Evolutionary conservation across 2,888 invertebrate genomes (phyloP).

Genomic region (Eupithecia subumbrata): DNA sequence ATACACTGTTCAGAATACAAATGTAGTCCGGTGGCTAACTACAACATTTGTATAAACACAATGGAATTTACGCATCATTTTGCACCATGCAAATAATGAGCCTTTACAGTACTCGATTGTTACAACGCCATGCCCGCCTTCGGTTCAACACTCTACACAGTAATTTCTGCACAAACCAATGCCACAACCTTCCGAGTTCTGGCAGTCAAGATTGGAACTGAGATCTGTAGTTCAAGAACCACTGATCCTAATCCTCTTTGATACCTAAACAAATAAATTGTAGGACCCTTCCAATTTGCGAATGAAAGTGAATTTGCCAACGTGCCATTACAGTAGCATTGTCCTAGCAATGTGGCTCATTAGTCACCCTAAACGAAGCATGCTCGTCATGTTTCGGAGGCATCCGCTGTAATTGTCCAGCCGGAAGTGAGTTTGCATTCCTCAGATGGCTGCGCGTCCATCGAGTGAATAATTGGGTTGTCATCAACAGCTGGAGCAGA

Average conservation of each 20-base stretch:
- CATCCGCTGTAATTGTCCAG: constrained; percentile 73
- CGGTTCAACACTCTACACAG: neutral
- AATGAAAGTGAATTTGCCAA: neutral
- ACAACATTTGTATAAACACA: constrained; percentile 28
- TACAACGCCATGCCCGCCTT: constrained; percentile 7
- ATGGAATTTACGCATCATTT: constrained; percentile 34
- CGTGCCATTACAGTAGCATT: constrained; percentile 4
- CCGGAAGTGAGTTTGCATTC: constrained; percentile 77
- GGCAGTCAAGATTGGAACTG: neutral
- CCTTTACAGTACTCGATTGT: constrained; percentile 21
- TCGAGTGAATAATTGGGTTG: constrained; percentile 61
- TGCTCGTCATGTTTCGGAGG: constrained; percentile 58
- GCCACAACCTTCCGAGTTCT: neutral
- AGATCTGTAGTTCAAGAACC: neutral
- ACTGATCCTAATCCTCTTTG: neutral
- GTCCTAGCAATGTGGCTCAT: constrained; percentile 42
- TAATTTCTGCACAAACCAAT: neutral
- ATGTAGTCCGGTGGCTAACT: constrained; percentile 22
- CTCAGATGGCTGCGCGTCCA: constrained; percentile 65
- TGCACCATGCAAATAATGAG: constrained; percentile 26
- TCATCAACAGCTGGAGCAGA: constrained; percentile 45
- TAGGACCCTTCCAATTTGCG: neutral
- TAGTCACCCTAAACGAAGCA: constrained; percentile 53
- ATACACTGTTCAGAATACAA: constrained; percentile 4
- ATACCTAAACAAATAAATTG: neutral